A percentile compares a stretch with the other conserved stretches of the same genome.
Conservation (phyloP, 1,140 invertebrate species). For the Cyrtorhinus lividipennis region DNA sequence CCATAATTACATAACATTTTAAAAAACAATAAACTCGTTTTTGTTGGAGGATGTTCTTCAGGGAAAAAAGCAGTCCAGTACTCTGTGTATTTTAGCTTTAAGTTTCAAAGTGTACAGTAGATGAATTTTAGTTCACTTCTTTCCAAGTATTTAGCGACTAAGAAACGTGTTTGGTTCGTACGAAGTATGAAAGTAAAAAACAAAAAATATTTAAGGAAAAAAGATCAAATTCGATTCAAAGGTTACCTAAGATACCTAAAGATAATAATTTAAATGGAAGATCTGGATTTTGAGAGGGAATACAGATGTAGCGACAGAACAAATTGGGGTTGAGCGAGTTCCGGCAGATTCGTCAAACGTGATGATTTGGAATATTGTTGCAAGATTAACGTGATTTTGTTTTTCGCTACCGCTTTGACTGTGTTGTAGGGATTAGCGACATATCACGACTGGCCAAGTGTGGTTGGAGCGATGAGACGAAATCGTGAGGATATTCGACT, state of each 20-base stretch:
- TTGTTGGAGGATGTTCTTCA: background rate
- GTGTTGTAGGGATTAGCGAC: slow-evolving; percentile 19
- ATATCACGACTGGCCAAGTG: slow-evolving; percentile 16
- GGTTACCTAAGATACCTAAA: slow-evolving; percentile 10
- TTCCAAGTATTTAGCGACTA: slow-evolving; percentile 10
- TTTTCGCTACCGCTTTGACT: no score
- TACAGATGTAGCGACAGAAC: background rate
- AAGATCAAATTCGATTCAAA: slow-evolving; percentile 15
- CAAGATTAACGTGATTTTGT: no score
- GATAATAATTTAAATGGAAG: background rate
- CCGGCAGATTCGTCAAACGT: background rate
- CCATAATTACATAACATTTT: slow-evolving; percentile 13
- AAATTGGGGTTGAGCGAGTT: background rate
- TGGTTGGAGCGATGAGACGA: no score
- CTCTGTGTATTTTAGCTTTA: background rate
- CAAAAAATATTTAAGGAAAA: background rate
- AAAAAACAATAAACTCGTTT: slow-evolving; percentile 8
- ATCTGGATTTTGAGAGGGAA: background rate
- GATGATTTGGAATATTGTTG: no score
- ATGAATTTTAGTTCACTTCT: background rate
- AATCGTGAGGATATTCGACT: no score
- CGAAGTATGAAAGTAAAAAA: slow-evolving; percentile 11
- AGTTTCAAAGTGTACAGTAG: background rate
- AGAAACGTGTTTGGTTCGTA: slow-evolving; percentile 11
- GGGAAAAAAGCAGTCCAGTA: background rate